A percentile compares a stretch with the other conserved stretches of the same genome.
Evolutionary conservation across 2,113 vertebrate genomes (phyloP).

Genomic region (Arenaria interpres): DNA sequence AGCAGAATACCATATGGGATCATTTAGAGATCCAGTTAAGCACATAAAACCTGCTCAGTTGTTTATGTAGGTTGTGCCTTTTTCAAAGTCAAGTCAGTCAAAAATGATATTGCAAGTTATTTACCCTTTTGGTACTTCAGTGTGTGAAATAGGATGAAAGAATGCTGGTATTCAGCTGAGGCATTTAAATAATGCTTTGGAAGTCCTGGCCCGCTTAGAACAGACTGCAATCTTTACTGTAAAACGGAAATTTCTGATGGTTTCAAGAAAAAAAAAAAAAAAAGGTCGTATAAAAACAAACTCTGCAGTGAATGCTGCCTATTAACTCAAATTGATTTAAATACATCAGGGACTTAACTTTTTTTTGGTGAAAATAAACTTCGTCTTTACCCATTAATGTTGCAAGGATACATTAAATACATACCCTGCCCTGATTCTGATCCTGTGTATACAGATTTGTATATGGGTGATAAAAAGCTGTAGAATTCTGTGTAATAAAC

Average conservation of each 20-base stretch:
- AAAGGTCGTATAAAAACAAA: constrained; percentile 42
- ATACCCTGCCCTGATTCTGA: neutral
- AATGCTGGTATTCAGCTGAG: constrained; percentile 69
- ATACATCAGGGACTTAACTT: neutral
- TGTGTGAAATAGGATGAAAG: constrained; percentile 74
- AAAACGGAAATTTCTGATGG: constrained; percentile 61
- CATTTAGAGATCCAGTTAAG: constrained; percentile 62
- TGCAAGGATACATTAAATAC: constrained; percentile 8
- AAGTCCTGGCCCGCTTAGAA: constrained; percentile 59
- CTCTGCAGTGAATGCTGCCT: constrained; percentile 32
- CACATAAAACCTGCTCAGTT: constrained; percentile 41
- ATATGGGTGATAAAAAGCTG: neutral
- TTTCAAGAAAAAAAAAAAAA: constrained; percentile 43
- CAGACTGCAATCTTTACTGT: constrained; percentile 17
- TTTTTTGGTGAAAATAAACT: constrained; percentile 24
- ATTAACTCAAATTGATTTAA: constrained; percentile 28
- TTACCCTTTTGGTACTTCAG: constrained; percentile 78
- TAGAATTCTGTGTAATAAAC: constrained; percentile 16
- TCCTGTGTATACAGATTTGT: neutral
- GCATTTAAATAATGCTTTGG: constrained; percentile 76
- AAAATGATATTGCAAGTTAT: constrained; percentile 79
- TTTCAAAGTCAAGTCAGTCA: constrained; percentile 82
- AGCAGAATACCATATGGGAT: constrained; percentile 28
- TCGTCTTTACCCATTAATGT: constrained; percentile 10
- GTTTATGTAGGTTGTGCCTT: constrained; percentile 66